Evolutionary conservation across 2,113 vertebrate genomes (phyloP).

Genomic region (Raja brachyura): DNA sequence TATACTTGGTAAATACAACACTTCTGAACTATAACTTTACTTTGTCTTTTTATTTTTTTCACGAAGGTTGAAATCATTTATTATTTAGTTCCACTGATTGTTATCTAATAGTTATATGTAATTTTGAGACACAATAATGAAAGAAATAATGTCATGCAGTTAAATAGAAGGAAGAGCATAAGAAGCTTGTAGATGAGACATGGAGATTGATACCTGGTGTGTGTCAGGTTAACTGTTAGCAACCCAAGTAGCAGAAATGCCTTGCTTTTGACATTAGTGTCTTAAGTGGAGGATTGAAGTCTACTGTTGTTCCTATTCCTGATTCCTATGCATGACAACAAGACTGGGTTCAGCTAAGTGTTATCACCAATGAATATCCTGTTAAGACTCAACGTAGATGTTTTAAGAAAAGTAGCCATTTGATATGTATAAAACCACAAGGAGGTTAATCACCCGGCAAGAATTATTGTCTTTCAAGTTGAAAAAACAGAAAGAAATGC

Average conservation of each 20-base stretch:
- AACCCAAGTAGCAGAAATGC: background rate
- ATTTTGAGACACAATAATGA: background rate
- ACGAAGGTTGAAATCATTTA: background rate
- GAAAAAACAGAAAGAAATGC: constrained; percentile 48
- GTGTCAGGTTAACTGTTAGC: background rate
- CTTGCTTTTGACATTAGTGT: background rate
- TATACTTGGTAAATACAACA: background rate
- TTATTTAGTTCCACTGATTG: background rate
- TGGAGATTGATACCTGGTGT: background rate
- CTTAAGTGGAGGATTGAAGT: background rate
- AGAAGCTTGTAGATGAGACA: background rate
- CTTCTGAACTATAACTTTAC: background rate
- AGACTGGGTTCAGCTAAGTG: too few species aligned
- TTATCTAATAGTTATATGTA: background rate
- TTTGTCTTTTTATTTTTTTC: background rate
- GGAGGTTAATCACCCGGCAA: constrained; percentile 40
- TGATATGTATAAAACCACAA: constrained; percentile 47
- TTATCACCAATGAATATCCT: background rate
- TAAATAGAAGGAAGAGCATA: background rate
- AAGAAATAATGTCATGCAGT: background rate
- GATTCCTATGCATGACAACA: background rate
- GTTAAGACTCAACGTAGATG: constrained; percentile 39
- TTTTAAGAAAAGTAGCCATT: constrained; percentile 58
- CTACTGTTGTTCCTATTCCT: background rate
- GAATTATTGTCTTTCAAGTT: constrained; percentile 47